Percentiles rank a stretch among this genome's conserved stretches.
Conservation (phyloP, 2,888 invertebrate species). For the Siphlonurus alternatus region DNA sequence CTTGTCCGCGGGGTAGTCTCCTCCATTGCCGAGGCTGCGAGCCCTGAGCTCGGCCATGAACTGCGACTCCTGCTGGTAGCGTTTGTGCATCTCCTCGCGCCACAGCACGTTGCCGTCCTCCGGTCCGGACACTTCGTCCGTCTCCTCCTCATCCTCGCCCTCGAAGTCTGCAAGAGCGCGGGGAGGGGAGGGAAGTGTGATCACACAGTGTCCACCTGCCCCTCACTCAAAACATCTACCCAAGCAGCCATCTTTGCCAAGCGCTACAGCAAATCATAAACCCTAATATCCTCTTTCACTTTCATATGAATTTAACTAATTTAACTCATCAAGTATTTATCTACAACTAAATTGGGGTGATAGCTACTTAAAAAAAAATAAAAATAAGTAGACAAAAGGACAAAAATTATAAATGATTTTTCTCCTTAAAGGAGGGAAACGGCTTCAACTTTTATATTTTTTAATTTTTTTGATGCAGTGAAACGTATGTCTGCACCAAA, state of each 20-base stretch:
- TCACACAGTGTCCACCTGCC: background rate
- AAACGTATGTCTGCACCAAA: too few species aligned
- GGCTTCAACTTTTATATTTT: too few species aligned
- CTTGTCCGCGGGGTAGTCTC: slow-evolving; percentile 11
- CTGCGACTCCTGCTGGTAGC: slow-evolving; percentile 38
- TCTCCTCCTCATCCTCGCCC: slow-evolving; percentile 39
- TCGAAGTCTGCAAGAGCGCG: slow-evolving; percentile 40
- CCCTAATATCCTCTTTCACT: too few species aligned
- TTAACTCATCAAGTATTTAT: too few species aligned
- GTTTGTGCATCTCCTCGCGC: slow-evolving; percentile 38
- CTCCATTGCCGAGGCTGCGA: slow-evolving; percentile 24
- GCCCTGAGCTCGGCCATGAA: slow-evolving; percentile 38
- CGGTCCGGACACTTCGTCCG: slow-evolving; percentile 32
- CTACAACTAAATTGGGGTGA: too few species aligned
- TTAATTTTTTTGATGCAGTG: too few species aligned
- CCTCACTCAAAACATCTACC: background rate
- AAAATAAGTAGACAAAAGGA: too few species aligned
- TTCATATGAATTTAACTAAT: too few species aligned
- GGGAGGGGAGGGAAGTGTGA: slow-evolving; percentile 7
- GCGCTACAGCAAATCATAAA: background rate
- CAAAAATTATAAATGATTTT: too few species aligned
- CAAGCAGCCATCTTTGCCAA: background rate
- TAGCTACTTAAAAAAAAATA: too few species aligned
- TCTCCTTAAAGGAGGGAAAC: too few species aligned
- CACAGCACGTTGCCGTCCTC: slow-evolving; percentile 30